Conservation (phyloP, 2,113 vertebrate genomes). For the Mixornis gularis region DNA sequence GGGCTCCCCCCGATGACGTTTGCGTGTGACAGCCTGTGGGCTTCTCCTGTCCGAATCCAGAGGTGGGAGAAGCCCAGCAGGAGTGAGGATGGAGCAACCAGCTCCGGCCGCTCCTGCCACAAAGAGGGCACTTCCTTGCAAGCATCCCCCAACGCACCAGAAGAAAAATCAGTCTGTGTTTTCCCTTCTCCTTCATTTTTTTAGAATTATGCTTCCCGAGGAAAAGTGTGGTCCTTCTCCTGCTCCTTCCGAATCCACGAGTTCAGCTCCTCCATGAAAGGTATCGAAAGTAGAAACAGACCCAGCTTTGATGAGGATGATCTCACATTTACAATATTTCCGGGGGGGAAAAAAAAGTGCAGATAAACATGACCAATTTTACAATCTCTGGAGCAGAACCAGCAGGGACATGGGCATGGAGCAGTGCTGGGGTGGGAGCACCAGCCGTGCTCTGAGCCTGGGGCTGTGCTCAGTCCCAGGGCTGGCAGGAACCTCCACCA, state of each 20-base stretch:
- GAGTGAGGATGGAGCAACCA: not conserved
- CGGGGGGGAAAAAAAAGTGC: not conserved
- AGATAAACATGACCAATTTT: not conserved
- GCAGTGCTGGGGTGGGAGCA: not conserved
- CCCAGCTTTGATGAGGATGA: not conserved
- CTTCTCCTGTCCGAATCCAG: not conserved
- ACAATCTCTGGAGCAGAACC: not conserved
- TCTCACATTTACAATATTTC: not conserved
- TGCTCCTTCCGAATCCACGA: accelerated
- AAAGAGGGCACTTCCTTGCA: not conserved
- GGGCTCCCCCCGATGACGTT: not conserved
- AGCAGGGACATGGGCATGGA: accelerated
- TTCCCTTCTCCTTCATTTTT: not conserved
- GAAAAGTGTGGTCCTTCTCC: not conserved
- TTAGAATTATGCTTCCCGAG: accelerated
- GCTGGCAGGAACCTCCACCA: not conserved
- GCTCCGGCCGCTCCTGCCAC: not conserved
- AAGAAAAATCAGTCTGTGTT: not conserved
- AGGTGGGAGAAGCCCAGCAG: not conserved
- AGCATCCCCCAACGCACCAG: not conserved
- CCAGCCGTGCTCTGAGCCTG: not conserved
- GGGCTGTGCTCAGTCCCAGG: not conserved
- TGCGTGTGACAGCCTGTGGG: not conserved
- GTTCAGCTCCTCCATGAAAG: not conserved
- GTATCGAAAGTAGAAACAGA: not conserved